A percentile compares a stretch with the other conserved stretches of the same genome.
These are phyloP conservation scores for Rhinolophus sinicus DNA, from an alignment of 2,113 vertebrate species.

Conservation along the genomic window DNA sequence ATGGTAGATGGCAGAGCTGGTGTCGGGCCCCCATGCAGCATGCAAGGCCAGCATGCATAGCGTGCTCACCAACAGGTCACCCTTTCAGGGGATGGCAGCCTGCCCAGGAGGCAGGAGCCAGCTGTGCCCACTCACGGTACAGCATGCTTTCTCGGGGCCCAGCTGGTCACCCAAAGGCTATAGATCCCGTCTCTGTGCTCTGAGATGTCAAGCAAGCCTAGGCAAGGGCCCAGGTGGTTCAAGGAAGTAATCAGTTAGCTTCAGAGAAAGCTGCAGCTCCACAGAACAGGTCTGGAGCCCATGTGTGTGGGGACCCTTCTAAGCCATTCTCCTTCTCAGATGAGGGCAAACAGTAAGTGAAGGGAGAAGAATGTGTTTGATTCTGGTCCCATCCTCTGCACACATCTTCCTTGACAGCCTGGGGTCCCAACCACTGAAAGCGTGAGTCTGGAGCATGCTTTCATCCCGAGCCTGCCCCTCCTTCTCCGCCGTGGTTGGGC, in stretches of 20 bases:
- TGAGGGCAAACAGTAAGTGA: neutral
- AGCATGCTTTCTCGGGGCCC: neutral
- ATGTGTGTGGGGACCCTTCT: neutral
- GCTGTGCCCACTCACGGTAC: neutral
- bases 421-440: conserved; percentile 78
- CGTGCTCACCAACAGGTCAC: neutral
- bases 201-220: neutral
- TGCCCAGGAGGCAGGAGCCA: neutral
- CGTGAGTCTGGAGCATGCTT: conserved; percentile 76
- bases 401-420: neutral
- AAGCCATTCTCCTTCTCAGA: neutral
- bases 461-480: neutral
- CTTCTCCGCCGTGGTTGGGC: conserved; percentile 22
- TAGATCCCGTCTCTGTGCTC: neutral
- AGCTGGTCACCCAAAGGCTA: neutral
- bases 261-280: neutral
- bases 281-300: neutral
- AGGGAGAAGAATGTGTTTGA: neutral
- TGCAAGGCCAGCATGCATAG: conserved; percentile 59
- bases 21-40: conserved; percentile 62
- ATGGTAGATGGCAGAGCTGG: neutral
- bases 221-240: neutral
- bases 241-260: neutral
- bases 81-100: conserved; percentile 41
- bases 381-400: neutral